These are phyloP conservation scores for Scomber scombrus DNA, from an alignment of 2,113 vertebrate species.

Conservation along the genomic window DNA sequence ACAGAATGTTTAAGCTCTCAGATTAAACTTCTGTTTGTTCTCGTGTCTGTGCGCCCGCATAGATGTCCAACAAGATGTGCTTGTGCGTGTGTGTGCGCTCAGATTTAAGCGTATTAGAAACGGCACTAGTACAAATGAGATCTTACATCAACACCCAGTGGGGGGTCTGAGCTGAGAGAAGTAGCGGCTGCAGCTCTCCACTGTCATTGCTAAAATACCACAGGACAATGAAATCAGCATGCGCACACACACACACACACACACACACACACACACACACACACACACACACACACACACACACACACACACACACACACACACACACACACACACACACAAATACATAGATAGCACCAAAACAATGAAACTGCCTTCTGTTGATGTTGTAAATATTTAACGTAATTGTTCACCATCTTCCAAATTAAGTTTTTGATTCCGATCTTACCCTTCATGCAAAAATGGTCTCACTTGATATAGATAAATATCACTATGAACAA, in stretches of 20 bases:
- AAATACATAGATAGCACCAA: conserved; percentile 7
- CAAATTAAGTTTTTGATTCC: conserved; percentile 34
- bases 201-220: conserved; percentile 50
- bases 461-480: not conserved
- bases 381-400: conserved; percentile 6
- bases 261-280: conserved; percentile 9
- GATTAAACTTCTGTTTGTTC: conserved; percentile 49
- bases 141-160: conserved; percentile 70
- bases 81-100: conserved; percentile 6
- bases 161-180: conserved; percentile 66
- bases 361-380: conserved; percentile 17
- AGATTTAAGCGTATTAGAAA: conserved; percentile 69
- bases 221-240: conserved; percentile 36
- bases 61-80: conserved; percentile 31
- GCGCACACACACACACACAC: conserved; percentile 8
- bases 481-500: conserved; percentile 31
- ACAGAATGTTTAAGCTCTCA: conserved; percentile 62
- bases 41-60: not conserved
- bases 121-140: conserved; percentile 69
- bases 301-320: conserved; percentile 11
- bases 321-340: conserved; percentile 11
- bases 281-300: conserved; percentile 15
- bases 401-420: not conserved
- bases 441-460: conserved; percentile 12
- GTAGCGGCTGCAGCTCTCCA: conserved; percentile 60